Conservation (phyloP, 2,888 invertebrate species). For the Minunthozetes semirufus region DNA sequence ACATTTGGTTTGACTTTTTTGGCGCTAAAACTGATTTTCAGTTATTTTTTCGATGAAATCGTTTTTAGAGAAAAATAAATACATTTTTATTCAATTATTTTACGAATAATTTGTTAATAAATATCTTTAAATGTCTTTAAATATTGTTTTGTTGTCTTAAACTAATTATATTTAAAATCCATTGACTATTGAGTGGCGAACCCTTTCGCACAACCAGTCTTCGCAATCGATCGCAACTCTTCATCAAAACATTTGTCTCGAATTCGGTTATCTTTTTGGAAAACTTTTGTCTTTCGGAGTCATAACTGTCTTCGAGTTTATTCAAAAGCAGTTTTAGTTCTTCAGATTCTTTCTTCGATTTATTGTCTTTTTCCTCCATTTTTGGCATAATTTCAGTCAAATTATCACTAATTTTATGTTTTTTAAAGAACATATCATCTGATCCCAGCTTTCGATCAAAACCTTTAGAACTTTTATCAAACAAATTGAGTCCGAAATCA, state of each 20-base stretch:
- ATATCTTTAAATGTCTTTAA: neutral
- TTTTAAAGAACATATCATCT: neutral
- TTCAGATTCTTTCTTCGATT: neutral
- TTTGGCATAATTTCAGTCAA: too few species aligned
- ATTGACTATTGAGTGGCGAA: constrained; percentile 14
- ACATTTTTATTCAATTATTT: neutral
- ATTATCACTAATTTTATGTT: too few species aligned
- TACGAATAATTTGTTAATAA: neutral
- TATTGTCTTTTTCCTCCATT: too few species aligned
- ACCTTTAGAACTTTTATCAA: too few species aligned
- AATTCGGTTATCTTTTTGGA: neutral
- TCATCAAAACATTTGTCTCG: neutral
- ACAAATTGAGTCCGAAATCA: too few species aligned
- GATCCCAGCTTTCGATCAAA: neutral
- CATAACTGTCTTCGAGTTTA: neutral
- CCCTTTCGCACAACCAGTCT: neutral
- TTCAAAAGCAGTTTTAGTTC: neutral
- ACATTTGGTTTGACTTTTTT: neutral
- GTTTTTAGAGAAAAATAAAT: neutral
- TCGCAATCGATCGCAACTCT: neutral
- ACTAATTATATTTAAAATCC: constrained; percentile 14
- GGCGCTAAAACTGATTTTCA: neutral
- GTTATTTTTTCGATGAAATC: too few species aligned
- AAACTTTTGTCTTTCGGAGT: neutral
- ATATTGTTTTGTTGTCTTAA: neutral